Percentiles rank a stretch among this genome's conserved stretches.
phyloP scores from a whole-genome alignment of 2,113 vertebrate genomes.

The Chrysemys picta region DNA sequence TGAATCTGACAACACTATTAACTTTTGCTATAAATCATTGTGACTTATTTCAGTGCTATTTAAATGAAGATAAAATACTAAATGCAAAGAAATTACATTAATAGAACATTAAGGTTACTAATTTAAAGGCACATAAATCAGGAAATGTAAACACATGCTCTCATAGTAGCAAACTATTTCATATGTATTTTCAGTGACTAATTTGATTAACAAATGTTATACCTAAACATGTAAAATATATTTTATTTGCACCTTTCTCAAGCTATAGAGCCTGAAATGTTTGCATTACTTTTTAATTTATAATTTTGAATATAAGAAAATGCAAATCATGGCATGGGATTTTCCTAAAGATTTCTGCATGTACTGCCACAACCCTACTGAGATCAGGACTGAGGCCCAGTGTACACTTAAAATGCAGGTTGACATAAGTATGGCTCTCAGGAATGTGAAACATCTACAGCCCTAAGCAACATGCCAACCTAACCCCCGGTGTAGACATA shows the following conservation, averaged over 20 bases:
- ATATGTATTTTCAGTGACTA: not conserved
- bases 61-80: conserved; percentile 1
- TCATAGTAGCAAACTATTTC: not conserved
- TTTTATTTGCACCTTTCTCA: not conserved
- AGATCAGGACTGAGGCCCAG: not conserved
- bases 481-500: not conserved
- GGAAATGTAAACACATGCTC: not conserved
- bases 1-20: not conserved
- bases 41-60: not conserved
- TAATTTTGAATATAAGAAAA: not conserved
- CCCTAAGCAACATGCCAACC: not conserved
- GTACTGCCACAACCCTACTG: not conserved
- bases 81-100: not conserved
- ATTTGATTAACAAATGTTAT: not conserved
- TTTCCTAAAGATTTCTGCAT: not conserved
- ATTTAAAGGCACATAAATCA: not conserved
- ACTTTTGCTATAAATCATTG: not conserved
- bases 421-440: not conserved
- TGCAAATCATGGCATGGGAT: accelerated
- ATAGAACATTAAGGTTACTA: not conserved
- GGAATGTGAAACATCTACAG: not conserved
- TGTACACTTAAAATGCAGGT: not conserved
- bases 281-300: not conserved
- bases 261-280: not conserved
- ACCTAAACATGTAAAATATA: not conserved